Base-by-base conservation (phyloP, 2,888 invertebrate species). In the Mesopsocus fuscifrons region DNA sequence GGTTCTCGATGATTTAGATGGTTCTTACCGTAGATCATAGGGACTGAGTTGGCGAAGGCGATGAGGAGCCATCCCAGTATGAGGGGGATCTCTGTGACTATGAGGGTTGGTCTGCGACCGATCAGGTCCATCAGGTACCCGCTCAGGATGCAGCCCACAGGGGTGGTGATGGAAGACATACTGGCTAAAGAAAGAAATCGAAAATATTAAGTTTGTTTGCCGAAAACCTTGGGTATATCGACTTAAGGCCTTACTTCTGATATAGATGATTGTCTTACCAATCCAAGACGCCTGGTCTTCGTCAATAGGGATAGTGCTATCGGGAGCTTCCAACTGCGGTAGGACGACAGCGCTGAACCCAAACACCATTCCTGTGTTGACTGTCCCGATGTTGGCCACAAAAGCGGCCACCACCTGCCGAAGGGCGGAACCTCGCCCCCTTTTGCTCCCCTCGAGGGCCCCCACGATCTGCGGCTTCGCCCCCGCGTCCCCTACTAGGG, bases 111-210 rank as follows among this genome's bases (percentile, higher is more conserved):
- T 45, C 72, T 69, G 2, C 80, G 61, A 0, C 81, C 81, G 41
- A 75, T 64, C 49, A 60, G 60, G 56, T 81, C 80, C 69, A 80
- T 75, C 51, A 77, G 59, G 55, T 73, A 77, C 0, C 80, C 80
- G 44, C 75, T 75, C 33, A 76, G 35, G 1, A 78, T 66, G 52
- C 79, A 77, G 6, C 80, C 80, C 18, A 78, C 60, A 0, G 80
- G 75, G 0, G 76, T 77, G 0, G 74, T 72, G 1, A 71, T 71
- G 1, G 76, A 65, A 31, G 73, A 71, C 48, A 74, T 62, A 59
- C 75, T 75, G 1, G 77, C 77, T 77, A 63, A 1, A 54, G 54
- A 46, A 46, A 49, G 45, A 3, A 33, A 18, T 3, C 5, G 6
- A 33, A 33, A 33, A 30, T 30, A 30, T n/a, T n/a, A n/a, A n/a